Conservation (phyloP, 2,797 vertebrate species). For the Vireo griseus region DNA sequence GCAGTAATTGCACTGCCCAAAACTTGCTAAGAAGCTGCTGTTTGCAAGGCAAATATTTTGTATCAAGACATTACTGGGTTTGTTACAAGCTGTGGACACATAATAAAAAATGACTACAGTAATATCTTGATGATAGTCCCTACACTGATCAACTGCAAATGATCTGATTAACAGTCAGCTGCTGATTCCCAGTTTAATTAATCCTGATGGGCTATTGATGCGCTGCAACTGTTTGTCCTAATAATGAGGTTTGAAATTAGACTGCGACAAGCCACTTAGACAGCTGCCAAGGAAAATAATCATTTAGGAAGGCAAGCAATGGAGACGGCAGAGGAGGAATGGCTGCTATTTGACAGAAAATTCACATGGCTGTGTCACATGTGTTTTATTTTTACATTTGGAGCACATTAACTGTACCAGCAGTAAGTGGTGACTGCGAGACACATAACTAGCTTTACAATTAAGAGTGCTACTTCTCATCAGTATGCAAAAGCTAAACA, state of each 20-base stretch:
- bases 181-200: conserved; percentile 96
- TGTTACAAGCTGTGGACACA: background rate
- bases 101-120: conserved; percentile 56
- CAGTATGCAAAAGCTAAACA: conserved; percentile 71
- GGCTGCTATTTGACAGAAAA: conserved; percentile 71
- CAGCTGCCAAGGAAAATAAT: conserved; percentile 82
- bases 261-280: conserved; percentile 88
- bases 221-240: conserved; percentile 92
- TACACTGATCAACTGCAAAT: conserved; percentile 83
- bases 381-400: conserved; percentile 73
- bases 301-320: conserved; percentile 68
- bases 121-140: conserved; percentile 77
- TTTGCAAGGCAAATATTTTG: conserved; percentile 49
- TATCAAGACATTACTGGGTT: conserved; percentile 5
- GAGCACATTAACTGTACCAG: conserved; percentile 68
- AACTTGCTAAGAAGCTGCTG: conserved; percentile 20
- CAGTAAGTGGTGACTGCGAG: conserved; percentile 66
- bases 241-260: conserved; percentile 97
- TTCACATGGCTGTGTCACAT: conserved; percentile 75
- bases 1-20: background rate
- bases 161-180: conserved; percentile 91
- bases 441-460: conserved; percentile 65
- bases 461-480: conserved; percentile 75
- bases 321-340: conserved; percentile 70
- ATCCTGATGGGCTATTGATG: conserved; percentile 98